Percentiles rank a stretch among this genome's conserved stretches.
Evolutionary conservation across 2,797 vertebrate species (phyloP).

Genomic region (Manis javanica): DNA sequence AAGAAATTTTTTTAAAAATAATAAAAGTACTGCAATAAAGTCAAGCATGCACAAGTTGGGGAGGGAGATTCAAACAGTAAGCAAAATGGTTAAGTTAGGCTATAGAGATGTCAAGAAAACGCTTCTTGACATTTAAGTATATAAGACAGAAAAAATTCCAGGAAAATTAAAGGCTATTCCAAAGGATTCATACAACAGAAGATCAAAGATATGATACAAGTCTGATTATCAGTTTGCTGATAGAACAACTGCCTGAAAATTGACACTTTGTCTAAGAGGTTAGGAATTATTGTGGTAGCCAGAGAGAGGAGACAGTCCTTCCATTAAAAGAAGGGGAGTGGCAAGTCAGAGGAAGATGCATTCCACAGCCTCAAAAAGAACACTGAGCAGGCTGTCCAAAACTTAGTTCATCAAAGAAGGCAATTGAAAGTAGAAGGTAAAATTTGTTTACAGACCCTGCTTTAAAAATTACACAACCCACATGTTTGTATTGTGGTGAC

Average conservation of each 20-base stretch:
- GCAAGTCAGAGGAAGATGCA: neutral
- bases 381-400: constrained; percentile 67
- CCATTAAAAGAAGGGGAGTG: neutral
- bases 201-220: constrained; percentile 25
- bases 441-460: constrained; percentile 63
- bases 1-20: neutral
- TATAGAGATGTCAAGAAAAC: constrained; percentile 47
- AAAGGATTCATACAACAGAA: constrained; percentile 47
- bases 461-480: constrained; percentile 66
- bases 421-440: constrained; percentile 77
- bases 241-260: constrained; percentile 45
- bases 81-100: constrained; percentile 9
- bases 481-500: constrained; percentile 58
- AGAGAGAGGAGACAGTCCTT: constrained; percentile 58
- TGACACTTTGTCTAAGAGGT: constrained; percentile 54
- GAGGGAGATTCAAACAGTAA: constrained; percentile 44
- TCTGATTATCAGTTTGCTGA: constrained; percentile 35
- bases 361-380: constrained; percentile 46
- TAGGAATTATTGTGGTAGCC: constrained; percentile 58
- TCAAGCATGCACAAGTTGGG: constrained; percentile 39
- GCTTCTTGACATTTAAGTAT: neutral
- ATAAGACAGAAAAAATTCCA: constrained; percentile 28
- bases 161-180: neutral
- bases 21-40: constrained; percentile 60
- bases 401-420: constrained; percentile 64